phyloP scores from a whole-genome alignment of 92 coral and sea anemone species.

The Palythoa caribaeorum region DNA sequence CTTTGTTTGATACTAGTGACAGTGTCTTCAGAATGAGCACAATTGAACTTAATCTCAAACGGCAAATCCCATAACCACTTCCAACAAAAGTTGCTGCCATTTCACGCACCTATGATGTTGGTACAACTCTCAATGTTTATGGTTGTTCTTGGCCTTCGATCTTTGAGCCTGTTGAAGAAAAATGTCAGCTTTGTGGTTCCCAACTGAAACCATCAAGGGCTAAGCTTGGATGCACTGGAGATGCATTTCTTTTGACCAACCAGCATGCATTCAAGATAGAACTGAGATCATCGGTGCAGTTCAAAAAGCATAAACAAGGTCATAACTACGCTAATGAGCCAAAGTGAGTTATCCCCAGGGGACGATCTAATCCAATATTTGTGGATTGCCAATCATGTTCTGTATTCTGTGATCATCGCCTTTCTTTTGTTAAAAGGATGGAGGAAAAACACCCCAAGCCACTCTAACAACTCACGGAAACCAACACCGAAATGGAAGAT shows the following conservation, averaged over 20 bases:
- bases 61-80: background rate
- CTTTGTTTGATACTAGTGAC: background rate
- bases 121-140: background rate
- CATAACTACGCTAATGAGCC: no score
- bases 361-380: no score
- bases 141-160: constrained; percentile 1
- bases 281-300: no score
- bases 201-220: constrained; percentile 8
- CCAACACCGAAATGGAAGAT: no score
- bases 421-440: no score
- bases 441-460: no score
- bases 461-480: no score
- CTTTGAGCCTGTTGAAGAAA: constrained; percentile 6
- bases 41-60: constrained; percentile 15
- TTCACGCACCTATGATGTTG: background rate
- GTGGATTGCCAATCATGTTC: no score
- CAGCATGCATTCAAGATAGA: constrained; percentile 18
- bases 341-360: no score
- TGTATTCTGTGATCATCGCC: no score
- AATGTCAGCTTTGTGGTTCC: constrained; percentile 20
- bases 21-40: background rate
- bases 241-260: constrained; percentile 12
- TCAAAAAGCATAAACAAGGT: no score
- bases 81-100: constrained; percentile 4
- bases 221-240: constrained; percentile 15